phyloP scores from a whole-genome alignment of 2,888 invertebrate species.

The Drosophila pseudotakahashii region DNA sequence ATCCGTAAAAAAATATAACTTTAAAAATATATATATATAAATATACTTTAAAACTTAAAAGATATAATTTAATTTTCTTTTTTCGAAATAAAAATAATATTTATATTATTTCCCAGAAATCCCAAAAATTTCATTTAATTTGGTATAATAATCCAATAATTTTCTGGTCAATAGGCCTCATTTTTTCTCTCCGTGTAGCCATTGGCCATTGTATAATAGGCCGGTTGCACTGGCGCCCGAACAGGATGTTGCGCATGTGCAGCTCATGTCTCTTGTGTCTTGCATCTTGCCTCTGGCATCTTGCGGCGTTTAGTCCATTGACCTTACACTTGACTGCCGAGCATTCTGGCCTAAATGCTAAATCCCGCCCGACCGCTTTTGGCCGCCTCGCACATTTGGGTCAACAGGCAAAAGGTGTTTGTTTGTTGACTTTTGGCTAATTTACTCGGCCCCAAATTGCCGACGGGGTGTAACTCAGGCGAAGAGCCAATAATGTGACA shows the following conservation, averaged over 20 bases:
- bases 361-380: constrained; percentile 35
- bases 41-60: too few species aligned
- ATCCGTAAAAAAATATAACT: too few species aligned
- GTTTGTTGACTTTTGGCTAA: constrained; percentile 29
- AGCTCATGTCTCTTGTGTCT: neutral
- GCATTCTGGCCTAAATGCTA: constrained; percentile 37
- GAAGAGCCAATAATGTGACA: constrained; percentile 18
- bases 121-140: neutral
- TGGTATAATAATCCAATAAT: neutral
- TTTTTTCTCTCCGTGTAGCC: constrained; percentile 10
- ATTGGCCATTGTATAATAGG: constrained; percentile 61
- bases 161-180: neutral
- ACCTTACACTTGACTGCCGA: constrained; percentile 45
- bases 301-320: constrained; percentile 34
- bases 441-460: constrained; percentile 17
- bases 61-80: too few species aligned
- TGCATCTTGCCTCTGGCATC: constrained; percentile 20
- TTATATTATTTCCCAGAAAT: too few species aligned
- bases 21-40: too few species aligned
- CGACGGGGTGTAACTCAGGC: constrained; percentile 12
- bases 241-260: constrained; percentile 64
- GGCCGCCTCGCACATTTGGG: constrained; percentile 58
- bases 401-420: constrained; percentile 41
- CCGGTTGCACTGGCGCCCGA: constrained; percentile 51
- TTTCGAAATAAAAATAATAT: too few species aligned